These are phyloP conservation scores for Cynaeus angustus DNA, from an alignment of 2,888 invertebrate species.

Conservation along the genomic window DNA sequence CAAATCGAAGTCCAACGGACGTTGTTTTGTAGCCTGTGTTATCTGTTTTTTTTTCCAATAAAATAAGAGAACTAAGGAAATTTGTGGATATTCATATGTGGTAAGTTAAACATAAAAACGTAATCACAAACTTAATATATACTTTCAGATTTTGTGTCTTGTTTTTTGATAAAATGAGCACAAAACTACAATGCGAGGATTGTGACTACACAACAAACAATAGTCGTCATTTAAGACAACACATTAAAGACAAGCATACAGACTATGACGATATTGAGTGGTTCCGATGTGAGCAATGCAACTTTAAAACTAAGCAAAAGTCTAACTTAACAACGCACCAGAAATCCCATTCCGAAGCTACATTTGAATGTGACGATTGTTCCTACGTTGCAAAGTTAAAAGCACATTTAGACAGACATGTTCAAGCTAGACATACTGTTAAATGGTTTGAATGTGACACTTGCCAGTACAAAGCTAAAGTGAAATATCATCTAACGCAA, in stretches of 20 bases:
- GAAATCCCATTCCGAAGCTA: neutral
- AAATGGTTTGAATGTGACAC: slow-evolving; percentile 6
- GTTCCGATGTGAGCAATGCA: slow-evolving; percentile 10
- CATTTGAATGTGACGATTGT: slow-evolving; percentile 7
- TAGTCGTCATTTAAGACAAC: neutral
- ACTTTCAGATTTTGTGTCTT: neutral
- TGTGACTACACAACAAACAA: neutral
- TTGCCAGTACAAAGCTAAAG: slow-evolving; percentile 6
- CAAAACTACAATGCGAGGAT: neutral
- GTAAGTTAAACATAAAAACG: too few relatives aligned
- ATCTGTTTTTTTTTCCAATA: too few relatives aligned
- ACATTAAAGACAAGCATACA: slow-evolving; percentile 4
- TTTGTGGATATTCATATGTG: too few relatives aligned
- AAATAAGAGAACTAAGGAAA: too few relatives aligned
- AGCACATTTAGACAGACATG: slow-evolving; percentile 4
- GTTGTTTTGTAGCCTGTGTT: too few relatives aligned
- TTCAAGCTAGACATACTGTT: neutral
- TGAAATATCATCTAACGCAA: neutral
- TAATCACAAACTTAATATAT: too few relatives aligned
- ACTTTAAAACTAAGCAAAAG: slow-evolving; percentile 3
- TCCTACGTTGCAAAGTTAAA: slow-evolving; percentile 1
- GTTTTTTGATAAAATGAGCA: neutral
- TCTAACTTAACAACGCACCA: neutral
- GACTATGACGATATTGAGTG: neutral
- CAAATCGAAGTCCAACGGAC: too few relatives aligned